Evolutionary conservation across 2,797 vertebrate genomes (phyloP), one percentile per base, ranked within the genome.

Genomic region (Decapterus maruadsi): DNA sequence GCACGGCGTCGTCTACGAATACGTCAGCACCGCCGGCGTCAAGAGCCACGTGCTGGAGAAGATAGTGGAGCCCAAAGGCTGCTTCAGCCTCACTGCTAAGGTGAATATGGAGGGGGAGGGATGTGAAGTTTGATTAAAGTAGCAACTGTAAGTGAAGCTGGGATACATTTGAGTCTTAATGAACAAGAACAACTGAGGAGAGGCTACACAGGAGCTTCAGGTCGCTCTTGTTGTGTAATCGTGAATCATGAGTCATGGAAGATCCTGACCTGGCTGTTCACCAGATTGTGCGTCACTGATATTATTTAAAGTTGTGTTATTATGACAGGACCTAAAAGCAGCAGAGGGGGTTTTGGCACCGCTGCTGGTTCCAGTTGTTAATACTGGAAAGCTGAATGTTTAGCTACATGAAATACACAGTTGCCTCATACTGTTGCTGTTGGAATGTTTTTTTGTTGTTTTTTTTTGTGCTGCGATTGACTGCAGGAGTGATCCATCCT

Each of bases 21-120:
- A 99, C 0, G 92, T 96, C 70, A 99, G 96, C 95, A 97, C 96
- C 0, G 96, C 97, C 0, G 98, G 98, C 8, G 94, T 97, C 91
- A 97, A 96, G 89, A 96, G 97, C 75, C 97, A 97, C 4, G 97
- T 99, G 68, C 92, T 99, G 84, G 98, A 99, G 94, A 98, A 98
- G 94, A 96, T 96, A 54, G 94, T 98, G 89, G 97, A 97, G 84
- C 98, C 97, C 13, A 97, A 96, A 20, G 97, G 97, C 68, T 97
- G 96, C 87, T 99, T 99, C 87, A 92, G 84, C 80, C 96, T 99
- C 83, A 90, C 97, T 4, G 97, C 98, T 29, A 99, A 99, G 97
- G 98, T 99, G 91, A n/a, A 45, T 22, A 64, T 42, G 4, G 9
- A n/a, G 34, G 40, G 9, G 40, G 11, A n/a, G 58, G 11, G 8